phyloP scores from a whole-genome alignment of 1,140 invertebrate species.

The Onthophagus taurus region DNA sequence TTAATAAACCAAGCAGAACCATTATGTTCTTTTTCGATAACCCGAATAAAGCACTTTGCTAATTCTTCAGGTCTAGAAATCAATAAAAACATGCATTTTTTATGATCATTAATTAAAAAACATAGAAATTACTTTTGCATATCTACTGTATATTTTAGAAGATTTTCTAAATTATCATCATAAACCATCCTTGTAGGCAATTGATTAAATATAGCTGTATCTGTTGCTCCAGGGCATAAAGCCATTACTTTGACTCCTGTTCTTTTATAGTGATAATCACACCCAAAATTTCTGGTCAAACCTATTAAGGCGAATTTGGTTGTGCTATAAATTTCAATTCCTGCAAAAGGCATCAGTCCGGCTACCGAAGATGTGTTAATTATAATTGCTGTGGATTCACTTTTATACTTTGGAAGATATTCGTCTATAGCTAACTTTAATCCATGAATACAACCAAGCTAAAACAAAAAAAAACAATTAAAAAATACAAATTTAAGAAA shows the following conservation, averaged over 20 bases:
- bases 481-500: neutral
- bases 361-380: neutral
- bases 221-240: neutral
- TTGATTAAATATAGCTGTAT: neutral
- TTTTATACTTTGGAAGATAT: constrained; percentile 1
- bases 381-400: neutral
- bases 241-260: neutral
- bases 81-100: too few species aligned
- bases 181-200: neutral
- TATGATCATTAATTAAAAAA: neutral
- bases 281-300: neutral
- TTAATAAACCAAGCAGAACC: constrained; percentile 1
- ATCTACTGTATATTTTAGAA: neutral
- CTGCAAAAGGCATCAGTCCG: neutral
- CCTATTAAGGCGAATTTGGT: neutral
- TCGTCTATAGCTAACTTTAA: neutral
- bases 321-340: neutral
- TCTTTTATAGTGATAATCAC: neutral
- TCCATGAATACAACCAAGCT: neutral
- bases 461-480: neutral
- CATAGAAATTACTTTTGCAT: constrained; percentile 2
- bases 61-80: neutral
- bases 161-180: neutral
- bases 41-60: neutral
- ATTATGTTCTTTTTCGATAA: neutral